A percentile compares a stretch with the other conserved stretches of the same genome.
These are phyloP conservation scores for Oedothorax gibbosus DNA, from an alignment of 1,140 invertebrate genomes.

Conservation along the genomic window DNA sequence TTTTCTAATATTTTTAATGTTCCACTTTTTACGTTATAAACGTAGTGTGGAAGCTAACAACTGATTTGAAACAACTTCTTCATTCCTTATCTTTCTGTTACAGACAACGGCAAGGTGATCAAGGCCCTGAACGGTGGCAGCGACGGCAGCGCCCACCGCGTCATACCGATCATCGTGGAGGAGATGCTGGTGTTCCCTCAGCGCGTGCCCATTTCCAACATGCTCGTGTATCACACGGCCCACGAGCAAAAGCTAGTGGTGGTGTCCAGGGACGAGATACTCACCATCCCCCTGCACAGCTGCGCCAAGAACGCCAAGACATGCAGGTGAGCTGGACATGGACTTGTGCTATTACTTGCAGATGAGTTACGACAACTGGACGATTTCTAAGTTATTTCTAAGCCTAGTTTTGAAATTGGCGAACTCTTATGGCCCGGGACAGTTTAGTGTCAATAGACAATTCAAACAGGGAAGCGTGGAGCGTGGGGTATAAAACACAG, in stretches of 20 bases:
- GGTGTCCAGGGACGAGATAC: conserved; percentile 87
- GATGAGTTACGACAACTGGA: no score
- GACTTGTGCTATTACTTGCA: no score
- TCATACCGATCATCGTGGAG: conserved; percentile 84
- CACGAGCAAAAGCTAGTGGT: conserved; percentile 87
- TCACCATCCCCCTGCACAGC: conserved; percentile 86
- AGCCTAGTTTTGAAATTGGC: no score
- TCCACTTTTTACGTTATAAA: not conserved
- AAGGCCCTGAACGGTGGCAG: conserved; percentile 84
- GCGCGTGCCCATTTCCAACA: conserved; percentile 78
- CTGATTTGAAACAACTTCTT: not conserved
- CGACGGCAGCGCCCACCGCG: conserved; percentile 79
- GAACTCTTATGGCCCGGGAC: no score
- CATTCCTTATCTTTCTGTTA: conserved; percentile 35
- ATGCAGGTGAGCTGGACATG: conserved; percentile 78
- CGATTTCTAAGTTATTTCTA: no score
- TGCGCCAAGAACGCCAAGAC: conserved; percentile 74
- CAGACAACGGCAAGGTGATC: conserved; percentile 90
- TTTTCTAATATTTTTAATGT: not conserved
- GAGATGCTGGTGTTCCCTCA: conserved; percentile 82
- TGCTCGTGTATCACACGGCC: conserved; percentile 76
- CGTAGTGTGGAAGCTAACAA: no score
- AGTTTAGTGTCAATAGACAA: no score
- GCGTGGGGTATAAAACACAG: conserved; percentile 72
- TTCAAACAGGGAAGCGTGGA: no score